Conservation (phyloP, 2,113 vertebrate species). For the Xyrauchen texanus region DNA sequence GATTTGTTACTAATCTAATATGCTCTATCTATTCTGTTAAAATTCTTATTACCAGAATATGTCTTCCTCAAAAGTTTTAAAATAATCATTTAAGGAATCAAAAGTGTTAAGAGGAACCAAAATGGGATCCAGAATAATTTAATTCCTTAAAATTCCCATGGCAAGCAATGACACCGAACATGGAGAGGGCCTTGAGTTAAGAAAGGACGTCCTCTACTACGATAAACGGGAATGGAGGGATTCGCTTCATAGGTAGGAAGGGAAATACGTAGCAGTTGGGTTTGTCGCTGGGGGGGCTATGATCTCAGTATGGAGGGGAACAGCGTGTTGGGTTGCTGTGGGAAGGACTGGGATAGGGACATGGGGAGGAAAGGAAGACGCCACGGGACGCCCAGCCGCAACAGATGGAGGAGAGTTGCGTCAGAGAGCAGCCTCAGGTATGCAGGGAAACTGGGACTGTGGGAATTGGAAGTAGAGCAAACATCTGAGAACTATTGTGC, state of each 20-base stretch:
- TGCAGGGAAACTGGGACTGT: no score
- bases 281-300: neutral
- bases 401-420: conserved; percentile 35
- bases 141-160: conserved; percentile 15
- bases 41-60: no score
- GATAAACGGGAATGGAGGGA: neutral
- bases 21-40: no score
- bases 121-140: no score
- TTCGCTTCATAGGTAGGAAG: conserved; percentile 4
- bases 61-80: no score
- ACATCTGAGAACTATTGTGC: no score
- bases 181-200: conserved; percentile 24
- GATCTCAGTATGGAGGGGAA: neutral
- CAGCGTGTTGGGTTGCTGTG: neutral
- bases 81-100: no score
- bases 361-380: neutral
- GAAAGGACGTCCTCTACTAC: conserved; percentile 21
- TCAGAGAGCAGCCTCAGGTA: conserved; percentile 12
- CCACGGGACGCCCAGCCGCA: neutral
- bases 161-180: conserved; percentile 21
- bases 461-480: no score
- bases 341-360: conserved; percentile 4
- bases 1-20: no score
- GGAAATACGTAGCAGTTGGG: neutral
- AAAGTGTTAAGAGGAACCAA: no score